phyloP scores from a whole-genome alignment of 2,113 vertebrate species.

The Chelonoidis abingdonii region DNA sequence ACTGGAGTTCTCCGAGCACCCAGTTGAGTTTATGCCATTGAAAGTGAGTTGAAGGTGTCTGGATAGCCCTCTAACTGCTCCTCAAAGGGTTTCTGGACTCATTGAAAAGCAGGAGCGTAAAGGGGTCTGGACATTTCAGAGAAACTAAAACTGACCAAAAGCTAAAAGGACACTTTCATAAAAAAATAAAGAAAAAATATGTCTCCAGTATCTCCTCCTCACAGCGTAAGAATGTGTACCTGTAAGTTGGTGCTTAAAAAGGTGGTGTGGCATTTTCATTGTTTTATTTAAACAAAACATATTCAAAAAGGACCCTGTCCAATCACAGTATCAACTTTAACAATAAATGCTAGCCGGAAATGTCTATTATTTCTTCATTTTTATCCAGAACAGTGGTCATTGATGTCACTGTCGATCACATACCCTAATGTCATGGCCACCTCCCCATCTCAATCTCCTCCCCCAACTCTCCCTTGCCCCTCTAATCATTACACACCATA shows the following conservation, averaged over 20 bases:
- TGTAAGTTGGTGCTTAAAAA: not conserved
- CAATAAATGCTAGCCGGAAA: not conserved
- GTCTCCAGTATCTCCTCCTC: not conserved
- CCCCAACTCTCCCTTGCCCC: not conserved
- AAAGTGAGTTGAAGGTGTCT: not conserved
- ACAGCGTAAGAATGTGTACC: not conserved
- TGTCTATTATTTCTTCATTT: not conserved
- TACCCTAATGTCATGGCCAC: no score
- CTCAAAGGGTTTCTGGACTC: fast-evolving
- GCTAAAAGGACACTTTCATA: not conserved
- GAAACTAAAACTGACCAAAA: not conserved
- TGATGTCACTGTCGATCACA: not conserved
- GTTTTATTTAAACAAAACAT: not conserved
- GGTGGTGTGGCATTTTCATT: not conserved
- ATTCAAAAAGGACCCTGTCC: not conserved
- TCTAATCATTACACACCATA: not conserved
- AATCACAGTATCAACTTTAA: not conserved
- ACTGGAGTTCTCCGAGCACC: fast-evolving
- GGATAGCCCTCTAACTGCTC: not conserved
- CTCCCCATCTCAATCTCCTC: not conserved
- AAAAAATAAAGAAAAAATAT: not conserved
- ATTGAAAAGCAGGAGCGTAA: fast-evolving
- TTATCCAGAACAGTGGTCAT: not conserved
- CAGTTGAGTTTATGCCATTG: not conserved
- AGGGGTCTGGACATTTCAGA: fast-evolving